These are phyloP conservation scores for Stylophora pistillata DNA, from an alignment of 64 coral and sea anemone genomes.

Conservation along the genomic window DNA sequence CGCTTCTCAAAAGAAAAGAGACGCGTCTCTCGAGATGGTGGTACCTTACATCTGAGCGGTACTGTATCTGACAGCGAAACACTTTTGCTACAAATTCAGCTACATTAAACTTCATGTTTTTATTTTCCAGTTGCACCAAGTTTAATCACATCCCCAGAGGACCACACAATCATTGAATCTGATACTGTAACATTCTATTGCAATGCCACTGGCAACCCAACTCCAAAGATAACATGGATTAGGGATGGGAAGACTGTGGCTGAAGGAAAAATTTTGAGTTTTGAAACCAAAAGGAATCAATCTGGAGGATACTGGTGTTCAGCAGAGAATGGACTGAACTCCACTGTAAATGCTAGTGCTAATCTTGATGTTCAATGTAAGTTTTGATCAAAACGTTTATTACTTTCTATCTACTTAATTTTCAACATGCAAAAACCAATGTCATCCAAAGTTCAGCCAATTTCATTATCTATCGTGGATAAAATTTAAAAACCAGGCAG, in stretches of 20 bases:
- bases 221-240: background rate
- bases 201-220: background rate
- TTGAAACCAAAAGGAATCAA: background rate
- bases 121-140: background rate
- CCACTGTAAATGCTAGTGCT: constrained; percentile 3
- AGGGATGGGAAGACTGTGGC: background rate
- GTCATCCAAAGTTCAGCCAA: too few relatives aligned
- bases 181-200: background rate
- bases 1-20: too few relatives aligned
- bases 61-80: too few relatives aligned
- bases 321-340: constrained; percentile 10
- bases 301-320: constrained; percentile 19
- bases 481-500: too few relatives aligned
- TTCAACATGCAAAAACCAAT: too few relatives aligned
- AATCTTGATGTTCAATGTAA: background rate
- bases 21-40: too few relatives aligned
- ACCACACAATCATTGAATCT: background rate
- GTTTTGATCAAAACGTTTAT: background rate
- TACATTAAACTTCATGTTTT: background rate
- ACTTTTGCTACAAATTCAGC: too few relatives aligned
- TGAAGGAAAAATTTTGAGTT: background rate
- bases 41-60: too few relatives aligned
- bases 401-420: too few relatives aligned
- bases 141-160: background rate
- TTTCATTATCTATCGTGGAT: too few relatives aligned